Base-by-base conservation (phyloP, 1,140 invertebrate genomes). In the Brachionus rotundiformis region DNA sequence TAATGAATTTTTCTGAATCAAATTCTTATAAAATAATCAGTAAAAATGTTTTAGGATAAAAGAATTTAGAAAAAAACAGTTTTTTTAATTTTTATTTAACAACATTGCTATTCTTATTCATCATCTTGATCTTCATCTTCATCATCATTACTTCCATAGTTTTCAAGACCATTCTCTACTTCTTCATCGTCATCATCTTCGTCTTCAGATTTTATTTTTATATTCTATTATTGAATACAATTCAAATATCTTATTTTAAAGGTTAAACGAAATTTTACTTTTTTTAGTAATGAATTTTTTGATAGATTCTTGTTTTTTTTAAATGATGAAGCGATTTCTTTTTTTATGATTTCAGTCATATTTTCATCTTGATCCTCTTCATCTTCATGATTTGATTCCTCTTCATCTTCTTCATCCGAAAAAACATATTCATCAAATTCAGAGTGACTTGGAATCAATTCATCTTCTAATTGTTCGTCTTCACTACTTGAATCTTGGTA, bases 151-250 rank as follows among this genome's bases (percentile, higher is more conserved):
- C 11, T 83, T 23, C 61, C 19, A 19, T 19, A 41, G 54, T n/a
- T 68, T 44, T 63, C 83, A 29, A 27, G 31, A 23, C 82, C 83
- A 19, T 82, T 68, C 11, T 84, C 84, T 63, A 81, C 76, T 44
- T 83, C 76, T 29, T 82, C 76, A 16, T 82, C 83, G 6, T 82
- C 71, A 23, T 61, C 49, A 27, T 84, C 71, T 23, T 85, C 85
- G n/a, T 54, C 25, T 27, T 59, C 59, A 0, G 39, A 44, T 61
- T 80, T 49, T 13, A 33, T 16, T 80, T 59, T 80, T 47, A 61
- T 80, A 39, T 31, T 61, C 76, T 59, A 33, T 33, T 19, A 27
- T 39, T n/a, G 2, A 39, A 27, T 31, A 7, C 2, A 47, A n/a
- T 19, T 36, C 3, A 33, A 68, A 19, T 61, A 27, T 25, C 8